Conservation (phyloP, 2,888 invertebrate species). For the Barypeithes pellucidus region DNA sequence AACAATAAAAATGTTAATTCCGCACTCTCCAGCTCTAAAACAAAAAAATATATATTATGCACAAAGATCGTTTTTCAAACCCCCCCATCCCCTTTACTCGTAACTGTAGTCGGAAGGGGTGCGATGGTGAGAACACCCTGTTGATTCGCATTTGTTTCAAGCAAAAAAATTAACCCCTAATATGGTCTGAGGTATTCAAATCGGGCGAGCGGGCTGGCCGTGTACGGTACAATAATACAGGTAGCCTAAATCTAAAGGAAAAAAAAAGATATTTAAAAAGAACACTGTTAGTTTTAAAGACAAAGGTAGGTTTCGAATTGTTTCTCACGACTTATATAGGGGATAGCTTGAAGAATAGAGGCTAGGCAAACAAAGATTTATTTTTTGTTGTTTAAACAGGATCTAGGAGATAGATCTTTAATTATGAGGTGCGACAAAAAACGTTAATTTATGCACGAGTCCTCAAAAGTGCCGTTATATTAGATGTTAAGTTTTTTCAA, state of each 20-base stretch:
- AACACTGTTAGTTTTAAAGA: conserved; percentile 23
- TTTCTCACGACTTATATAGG: conserved; percentile 34
- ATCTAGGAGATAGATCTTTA: conserved; percentile 38
- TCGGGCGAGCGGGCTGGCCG: conserved; percentile 12
- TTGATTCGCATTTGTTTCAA: conserved; percentile 44
- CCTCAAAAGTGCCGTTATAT: background rate
- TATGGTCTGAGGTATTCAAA: conserved; percentile 16
- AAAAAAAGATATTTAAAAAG: conserved; percentile 14
- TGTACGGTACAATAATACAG: conserved; percentile 2
- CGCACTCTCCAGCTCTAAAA: conserved; percentile 55
- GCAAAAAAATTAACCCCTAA: conserved; percentile 47
- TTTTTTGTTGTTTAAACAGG: conserved; percentile 43
- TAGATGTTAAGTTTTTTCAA: background rate
- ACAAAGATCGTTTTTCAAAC: conserved; percentile 65
- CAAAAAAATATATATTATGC: conserved; percentile 63
- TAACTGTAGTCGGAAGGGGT: conserved; percentile 41
- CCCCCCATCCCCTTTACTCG: conserved; percentile 54
- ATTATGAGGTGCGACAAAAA: conserved; percentile 25
- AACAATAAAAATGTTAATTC: conserved; percentile 37
- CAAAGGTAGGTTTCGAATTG: conserved; percentile 24
- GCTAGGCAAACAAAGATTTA: conserved; percentile 35
- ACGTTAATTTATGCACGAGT: conserved; percentile 34
- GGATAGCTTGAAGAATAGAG: conserved; percentile 33
- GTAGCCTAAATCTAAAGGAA: background rate
- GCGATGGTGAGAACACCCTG: conserved; percentile 44